phyloP scores from a whole-genome alignment of 2,888 invertebrate genomes.

The Vanessa cardui region DNA sequence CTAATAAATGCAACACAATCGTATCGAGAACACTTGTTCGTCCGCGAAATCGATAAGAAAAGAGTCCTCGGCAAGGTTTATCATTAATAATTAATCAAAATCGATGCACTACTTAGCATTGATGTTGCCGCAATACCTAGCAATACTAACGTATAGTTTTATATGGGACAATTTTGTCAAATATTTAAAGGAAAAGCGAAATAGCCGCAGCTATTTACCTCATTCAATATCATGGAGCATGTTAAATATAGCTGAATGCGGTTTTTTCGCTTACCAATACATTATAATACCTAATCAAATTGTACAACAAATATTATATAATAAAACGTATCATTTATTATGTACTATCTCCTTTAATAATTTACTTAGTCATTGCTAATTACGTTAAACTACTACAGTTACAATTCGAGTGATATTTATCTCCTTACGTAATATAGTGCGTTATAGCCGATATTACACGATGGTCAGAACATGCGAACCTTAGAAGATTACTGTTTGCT shows the following conservation, averaged over 20 bases:
- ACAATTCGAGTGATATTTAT: too few species aligned
- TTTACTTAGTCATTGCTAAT: too few species aligned
- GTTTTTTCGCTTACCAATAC: neutral
- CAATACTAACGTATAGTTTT: neutral
- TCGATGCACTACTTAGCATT: conserved; percentile 26
- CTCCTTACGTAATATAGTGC: too few species aligned
- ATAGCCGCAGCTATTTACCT: conserved; percentile 3
- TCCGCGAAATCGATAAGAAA: conserved; percentile 31
- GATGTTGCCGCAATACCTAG: conserved; percentile 10
- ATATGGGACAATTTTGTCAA: neutral
- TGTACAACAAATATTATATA: too few species aligned
- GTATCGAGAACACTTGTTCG: conserved; percentile 6
- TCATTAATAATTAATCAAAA: conserved; percentile 35
- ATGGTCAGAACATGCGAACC: too few species aligned
- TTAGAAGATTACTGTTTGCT: too few species aligned
- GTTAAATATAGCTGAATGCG: conserved; percentile 1
- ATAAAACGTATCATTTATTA: too few species aligned
- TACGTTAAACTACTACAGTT: too few species aligned
- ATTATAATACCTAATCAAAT: too few species aligned
- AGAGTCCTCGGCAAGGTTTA: conserved; percentile 27
- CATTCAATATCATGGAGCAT: neutral
- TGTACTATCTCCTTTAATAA: too few species aligned
- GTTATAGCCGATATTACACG: too few species aligned
- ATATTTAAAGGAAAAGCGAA: conserved; percentile 1
- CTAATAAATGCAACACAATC: conserved; percentile 5